A percentile compares a stretch with the other conserved stretches of the same genome.
Evolutionary conservation across 2,797 vertebrate genomes (phyloP).

Genomic region (Enteromius anoplus): DNA sequence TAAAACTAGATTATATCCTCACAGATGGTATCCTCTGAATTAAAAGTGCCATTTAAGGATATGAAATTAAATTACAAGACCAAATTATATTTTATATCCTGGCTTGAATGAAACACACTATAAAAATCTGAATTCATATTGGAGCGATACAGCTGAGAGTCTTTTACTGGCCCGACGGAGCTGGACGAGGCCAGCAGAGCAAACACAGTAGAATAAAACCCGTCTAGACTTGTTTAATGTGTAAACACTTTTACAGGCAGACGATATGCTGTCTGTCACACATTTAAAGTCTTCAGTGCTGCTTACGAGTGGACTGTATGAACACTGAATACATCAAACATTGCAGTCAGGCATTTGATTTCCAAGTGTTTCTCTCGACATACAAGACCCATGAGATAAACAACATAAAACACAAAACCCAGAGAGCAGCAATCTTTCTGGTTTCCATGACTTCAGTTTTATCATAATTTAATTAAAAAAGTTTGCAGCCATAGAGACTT

Average conservation of each 20-base stretch:
- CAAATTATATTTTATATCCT: neutral
- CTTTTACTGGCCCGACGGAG: constrained; percentile 42
- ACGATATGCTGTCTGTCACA: constrained; percentile 7
- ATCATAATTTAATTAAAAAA: no score
- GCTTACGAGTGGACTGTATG: neutral
- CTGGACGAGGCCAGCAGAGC: constrained; percentile 20
- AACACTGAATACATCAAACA: neutral
- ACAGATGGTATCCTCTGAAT: neutral
- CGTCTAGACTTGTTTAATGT: constrained; percentile 61
- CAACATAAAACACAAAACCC: no score
- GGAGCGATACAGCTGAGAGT: constrained; percentile 2
- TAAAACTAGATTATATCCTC: neutral
- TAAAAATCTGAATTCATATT: constrained; percentile 16
- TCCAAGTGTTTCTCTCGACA: neutral
- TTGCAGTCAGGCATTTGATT: no score
- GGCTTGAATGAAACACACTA: neutral
- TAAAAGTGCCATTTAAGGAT: neutral
- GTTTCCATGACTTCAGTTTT: no score
- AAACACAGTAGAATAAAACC: constrained; percentile 54
- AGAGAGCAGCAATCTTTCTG: neutral
- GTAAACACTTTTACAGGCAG: constrained; percentile 52
- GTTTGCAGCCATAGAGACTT: neutral
- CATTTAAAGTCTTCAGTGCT: constrained; percentile 13
- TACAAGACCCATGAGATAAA: neutral
- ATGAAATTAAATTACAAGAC: neutral